Evolutionary conservation across 2,888 invertebrate species (phyloP).

Genomic region (Itoplectis maculator): DNA sequence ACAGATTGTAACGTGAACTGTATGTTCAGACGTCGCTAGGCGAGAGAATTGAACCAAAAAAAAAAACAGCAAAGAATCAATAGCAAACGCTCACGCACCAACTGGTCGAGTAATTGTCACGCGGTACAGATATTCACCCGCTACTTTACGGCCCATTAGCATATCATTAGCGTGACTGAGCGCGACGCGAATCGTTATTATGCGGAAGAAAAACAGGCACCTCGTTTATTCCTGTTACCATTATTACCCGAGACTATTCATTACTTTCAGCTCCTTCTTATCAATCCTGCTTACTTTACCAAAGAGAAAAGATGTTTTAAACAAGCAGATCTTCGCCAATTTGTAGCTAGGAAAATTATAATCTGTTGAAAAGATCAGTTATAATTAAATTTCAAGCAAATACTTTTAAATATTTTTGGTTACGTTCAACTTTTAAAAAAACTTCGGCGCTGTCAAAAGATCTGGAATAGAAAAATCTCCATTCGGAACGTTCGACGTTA

Average conservation of each 20-base stretch:
- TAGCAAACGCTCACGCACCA: conserved; percentile 3
- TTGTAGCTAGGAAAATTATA: too few relatives aligned
- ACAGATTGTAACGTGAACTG: background rate
- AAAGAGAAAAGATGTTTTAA: background rate
- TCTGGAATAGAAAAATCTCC: background rate
- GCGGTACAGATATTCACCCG: conserved; percentile 11
- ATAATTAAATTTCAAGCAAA: too few relatives aligned
- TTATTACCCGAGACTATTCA: background rate
- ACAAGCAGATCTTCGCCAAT: background rate
- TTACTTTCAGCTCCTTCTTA: background rate
- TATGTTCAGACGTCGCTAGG: background rate
- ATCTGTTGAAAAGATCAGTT: too few relatives aligned
- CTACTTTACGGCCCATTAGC: conserved; percentile 20
- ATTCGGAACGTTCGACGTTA: background rate
- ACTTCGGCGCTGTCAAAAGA: background rate
- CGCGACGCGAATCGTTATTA: background rate
- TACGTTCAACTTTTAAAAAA: background rate
- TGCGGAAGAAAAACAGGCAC: background rate
- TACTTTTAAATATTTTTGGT: background rate
- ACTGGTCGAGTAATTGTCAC: background rate
- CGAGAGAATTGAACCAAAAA: background rate
- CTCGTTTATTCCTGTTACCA: background rate
- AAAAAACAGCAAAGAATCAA: background rate
- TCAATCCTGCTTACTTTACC: background rate
- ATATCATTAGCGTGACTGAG: conserved; percentile 17